Conservation (phyloP, 37 sponge, comb jelly and placozoan genomes). For the Beroe ovata region DNA sequence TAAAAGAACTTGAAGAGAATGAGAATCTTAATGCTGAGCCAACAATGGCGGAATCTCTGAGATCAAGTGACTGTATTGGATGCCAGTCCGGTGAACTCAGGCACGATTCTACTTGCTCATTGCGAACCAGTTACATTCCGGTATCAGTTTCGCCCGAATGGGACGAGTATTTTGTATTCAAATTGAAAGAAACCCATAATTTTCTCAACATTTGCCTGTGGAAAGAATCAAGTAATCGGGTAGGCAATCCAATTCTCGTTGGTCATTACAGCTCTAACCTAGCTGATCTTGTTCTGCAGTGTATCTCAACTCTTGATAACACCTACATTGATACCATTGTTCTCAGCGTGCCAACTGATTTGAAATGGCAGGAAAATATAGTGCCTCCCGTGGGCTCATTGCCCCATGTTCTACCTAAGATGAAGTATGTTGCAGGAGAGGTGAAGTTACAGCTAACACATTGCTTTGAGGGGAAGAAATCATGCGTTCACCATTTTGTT, state of each 20-base stretch:
- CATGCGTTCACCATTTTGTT: background rate
- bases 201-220: slow-evolving; percentile 37
- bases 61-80: background rate
- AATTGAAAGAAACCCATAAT: background rate
- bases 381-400: background rate
- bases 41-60: background rate
- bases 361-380: slow-evolving; percentile 60
- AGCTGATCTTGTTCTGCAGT: slow-evolving; percentile 17
- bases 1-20: background rate
- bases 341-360: slow-evolving; percentile 7
- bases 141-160: background rate
- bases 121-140: background rate
- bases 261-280: background rate
- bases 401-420: slow-evolving; percentile 23
- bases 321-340: background rate
- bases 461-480: background rate
- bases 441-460: slow-evolving; percentile 14
- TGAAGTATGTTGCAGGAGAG: slow-evolving; percentile 38
- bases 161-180: slow-evolving; percentile 28
- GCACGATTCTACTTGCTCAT: background rate
- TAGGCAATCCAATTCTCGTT: slow-evolving; percentile 1
- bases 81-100: background rate
- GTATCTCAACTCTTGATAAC: slow-evolving; percentile 17
- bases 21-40: background rate
- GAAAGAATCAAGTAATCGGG: background rate